phyloP scores from a whole-genome alignment of 2,113 vertebrate species.

The Polypterus bichir region DNA sequence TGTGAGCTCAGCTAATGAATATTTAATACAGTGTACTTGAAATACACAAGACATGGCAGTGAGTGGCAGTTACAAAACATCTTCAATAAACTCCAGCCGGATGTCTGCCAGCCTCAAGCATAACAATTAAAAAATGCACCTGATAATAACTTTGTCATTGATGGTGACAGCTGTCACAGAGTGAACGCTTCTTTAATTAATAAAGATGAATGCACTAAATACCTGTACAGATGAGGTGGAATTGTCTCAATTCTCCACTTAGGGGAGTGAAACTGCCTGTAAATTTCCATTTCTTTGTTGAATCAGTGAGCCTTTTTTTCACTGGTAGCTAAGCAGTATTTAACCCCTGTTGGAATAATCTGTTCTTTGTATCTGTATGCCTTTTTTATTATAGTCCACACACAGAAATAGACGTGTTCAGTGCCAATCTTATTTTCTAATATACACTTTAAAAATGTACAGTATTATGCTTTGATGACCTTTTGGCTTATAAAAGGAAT shows the following conservation, averaged over 20 bases:
- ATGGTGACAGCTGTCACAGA: slow-evolving; percentile 41
- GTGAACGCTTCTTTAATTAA: slow-evolving; percentile 37
- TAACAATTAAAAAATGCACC: slow-evolving; percentile 50
- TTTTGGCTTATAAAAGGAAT: too few species aligned
- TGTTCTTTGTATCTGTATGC: too few species aligned
- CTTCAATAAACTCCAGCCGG: slow-evolving; percentile 38
- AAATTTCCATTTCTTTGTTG: slow-evolving; percentile 25
- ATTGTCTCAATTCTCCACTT: neutral
- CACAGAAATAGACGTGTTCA: too few species aligned
- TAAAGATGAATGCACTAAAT: slow-evolving; percentile 11
- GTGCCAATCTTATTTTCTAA: too few species aligned
- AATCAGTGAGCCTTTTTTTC: slow-evolving; percentile 28
- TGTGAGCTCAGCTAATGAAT: slow-evolving; percentile 24
- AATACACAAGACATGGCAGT: slow-evolving; percentile 26
- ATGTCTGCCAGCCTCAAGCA: slow-evolving; percentile 42
- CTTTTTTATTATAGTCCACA: too few species aligned
- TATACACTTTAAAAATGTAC: too few species aligned
- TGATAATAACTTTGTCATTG: slow-evolving; percentile 40
- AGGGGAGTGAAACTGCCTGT: neutral
- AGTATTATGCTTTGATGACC: too few species aligned
- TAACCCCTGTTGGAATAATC: too few species aligned
- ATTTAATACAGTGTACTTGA: slow-evolving; percentile 28
- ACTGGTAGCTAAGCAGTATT: too few species aligned
- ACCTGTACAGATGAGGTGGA: slow-evolving; percentile 7
- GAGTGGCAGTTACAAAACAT: slow-evolving; percentile 39